Conservation (phyloP, 1,140 invertebrate genomes). For the Scaptomyza hsui region DNA sequence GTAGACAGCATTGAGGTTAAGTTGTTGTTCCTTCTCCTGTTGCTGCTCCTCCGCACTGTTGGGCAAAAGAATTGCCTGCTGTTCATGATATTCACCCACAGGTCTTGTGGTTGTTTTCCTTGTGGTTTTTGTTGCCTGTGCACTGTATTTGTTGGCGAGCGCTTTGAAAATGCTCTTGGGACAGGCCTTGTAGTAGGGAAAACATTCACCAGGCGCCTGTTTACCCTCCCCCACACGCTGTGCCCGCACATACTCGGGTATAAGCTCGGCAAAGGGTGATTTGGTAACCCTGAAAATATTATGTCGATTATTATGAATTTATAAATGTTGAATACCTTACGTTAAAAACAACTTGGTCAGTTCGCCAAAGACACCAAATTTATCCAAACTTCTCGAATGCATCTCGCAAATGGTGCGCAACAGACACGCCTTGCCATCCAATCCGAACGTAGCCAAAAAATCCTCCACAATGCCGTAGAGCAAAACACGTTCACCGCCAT, state of each 20-base stretch:
- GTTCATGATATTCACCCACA: slow-evolving; percentile 66
- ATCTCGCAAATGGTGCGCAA: slow-evolving; percentile 93
- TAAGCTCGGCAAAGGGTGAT: slow-evolving; percentile 89
- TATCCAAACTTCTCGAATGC: slow-evolving; percentile 90
- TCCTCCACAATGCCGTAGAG: slow-evolving; percentile 91
- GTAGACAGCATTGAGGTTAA: slow-evolving; percentile 45
- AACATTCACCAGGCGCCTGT: slow-evolving; percentile 89
- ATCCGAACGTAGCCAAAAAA: slow-evolving; percentile 89
- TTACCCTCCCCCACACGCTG: slow-evolving; percentile 88
- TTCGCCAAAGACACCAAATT: slow-evolving; percentile 91
- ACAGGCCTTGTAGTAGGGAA: slow-evolving; percentile 92
- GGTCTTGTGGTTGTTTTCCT: slow-evolving; percentile 34
- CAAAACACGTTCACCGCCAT: slow-evolving; percentile 91
- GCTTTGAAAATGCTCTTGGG: slow-evolving; percentile 91
- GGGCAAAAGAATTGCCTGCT: slow-evolving; percentile 65
- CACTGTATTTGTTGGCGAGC: slow-evolving; percentile 86
- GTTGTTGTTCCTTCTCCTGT: background rate
- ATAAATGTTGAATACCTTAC: slow-evolving; percentile 85
- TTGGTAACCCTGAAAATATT: slow-evolving; percentile 89
- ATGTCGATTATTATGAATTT: no score
- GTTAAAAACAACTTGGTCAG: slow-evolving; percentile 92
- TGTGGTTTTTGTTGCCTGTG: slow-evolving; percentile 80
- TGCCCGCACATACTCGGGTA: slow-evolving; percentile 91
- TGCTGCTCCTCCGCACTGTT: slow-evolving; percentile 25
- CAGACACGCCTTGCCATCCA: slow-evolving; percentile 92